Evolutionary conservation across 1,140 invertebrate species (phyloP).

Genomic region (Odontomachus brunneus): DNA sequence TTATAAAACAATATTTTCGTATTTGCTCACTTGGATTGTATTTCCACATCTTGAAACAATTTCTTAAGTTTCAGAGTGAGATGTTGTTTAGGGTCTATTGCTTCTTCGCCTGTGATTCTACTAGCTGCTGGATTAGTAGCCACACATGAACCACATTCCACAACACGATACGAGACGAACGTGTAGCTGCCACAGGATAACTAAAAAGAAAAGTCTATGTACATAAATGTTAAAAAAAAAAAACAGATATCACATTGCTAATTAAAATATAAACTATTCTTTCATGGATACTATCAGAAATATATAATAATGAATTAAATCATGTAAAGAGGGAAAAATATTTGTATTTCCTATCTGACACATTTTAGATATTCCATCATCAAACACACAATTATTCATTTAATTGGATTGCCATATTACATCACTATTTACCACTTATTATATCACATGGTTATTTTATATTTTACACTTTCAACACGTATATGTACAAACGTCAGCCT

Average conservation of each 20-base stretch:
- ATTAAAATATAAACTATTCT: neutral
- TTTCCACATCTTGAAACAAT: conserved; percentile 96
- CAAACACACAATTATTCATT: neutral
- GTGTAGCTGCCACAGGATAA: conserved; percentile 94
- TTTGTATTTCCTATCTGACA: neutral
- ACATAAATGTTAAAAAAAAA: neutral
- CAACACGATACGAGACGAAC: conserved; percentile 94
- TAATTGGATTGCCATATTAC: neutral
- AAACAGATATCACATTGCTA: neutral
- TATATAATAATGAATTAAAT: conserved; percentile 1
- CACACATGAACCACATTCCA: conserved; percentile 90
- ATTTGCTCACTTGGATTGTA: conserved; percentile 93
- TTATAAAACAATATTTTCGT: conserved; percentile 1
- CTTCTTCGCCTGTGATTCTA: conserved; percentile 87
- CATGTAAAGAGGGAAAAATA: neutral
- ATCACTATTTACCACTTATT: neutral
- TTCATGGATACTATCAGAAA: neutral
- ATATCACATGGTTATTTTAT: conserved; percentile 14
- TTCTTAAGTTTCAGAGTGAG: conserved; percentile 91
- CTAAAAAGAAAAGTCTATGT: conserved; percentile 86
- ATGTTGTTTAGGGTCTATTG: conserved; percentile 88
- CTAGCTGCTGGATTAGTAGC: conserved; percentile 90
- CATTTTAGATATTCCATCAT: conserved; percentile 5
- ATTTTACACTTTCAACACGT: neutral
- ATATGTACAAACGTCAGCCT: neutral